Base-by-base conservation (phyloP, 2,888 invertebrate species). In the Pachycephus smyrnensis region DNA sequence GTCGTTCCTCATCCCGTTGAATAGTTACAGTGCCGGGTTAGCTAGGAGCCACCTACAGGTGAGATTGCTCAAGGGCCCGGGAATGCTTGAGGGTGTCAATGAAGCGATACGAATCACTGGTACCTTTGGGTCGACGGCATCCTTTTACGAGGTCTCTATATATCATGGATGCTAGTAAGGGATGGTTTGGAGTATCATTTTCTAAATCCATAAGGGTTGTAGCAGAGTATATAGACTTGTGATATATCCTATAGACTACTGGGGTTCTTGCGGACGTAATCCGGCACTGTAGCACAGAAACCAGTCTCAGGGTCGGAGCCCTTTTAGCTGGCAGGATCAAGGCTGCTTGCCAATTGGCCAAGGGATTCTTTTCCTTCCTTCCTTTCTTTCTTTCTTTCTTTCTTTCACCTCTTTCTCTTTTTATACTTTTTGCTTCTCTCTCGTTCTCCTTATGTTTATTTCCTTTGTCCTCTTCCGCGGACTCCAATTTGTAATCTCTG, bases 301-400 rank as follows among this genome's bases (percentile, higher is more conserved):
- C 85, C 85, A 84, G 84, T 84, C 84, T 79, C 81, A 82, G 84
- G 82, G 81, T 84, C 81, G 81, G 81, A 81, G 85, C 83, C 86
- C 85, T 83, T 84, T 81, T 76, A 83, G 79, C 79, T 75, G 79
- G 75, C 79, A 79, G 85, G 83, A 83, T 85, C 82, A 84, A 86
- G 86, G 85, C 82, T 81, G 78, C 80, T 83, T 79, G 84, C 84
- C 84, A 84, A 83, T 85, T 84, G 86, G 83, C 84, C 80, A 76
- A 77, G 80, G 78, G 74, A 81, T 80, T 79, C 79, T 77, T 73
- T 82, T 74, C 40, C 40, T 36, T 78, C 36, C 69, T 76, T 55
- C 73, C 68, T 69, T 69, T 55, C 73, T 36, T 31, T n/a, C 32
- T 23, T 32, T 23, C 32, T 55, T 31, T 40, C 23, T 11, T 32